phyloP scores from a whole-genome alignment of 1,140 invertebrate species.

The Magallana gigas region DNA sequence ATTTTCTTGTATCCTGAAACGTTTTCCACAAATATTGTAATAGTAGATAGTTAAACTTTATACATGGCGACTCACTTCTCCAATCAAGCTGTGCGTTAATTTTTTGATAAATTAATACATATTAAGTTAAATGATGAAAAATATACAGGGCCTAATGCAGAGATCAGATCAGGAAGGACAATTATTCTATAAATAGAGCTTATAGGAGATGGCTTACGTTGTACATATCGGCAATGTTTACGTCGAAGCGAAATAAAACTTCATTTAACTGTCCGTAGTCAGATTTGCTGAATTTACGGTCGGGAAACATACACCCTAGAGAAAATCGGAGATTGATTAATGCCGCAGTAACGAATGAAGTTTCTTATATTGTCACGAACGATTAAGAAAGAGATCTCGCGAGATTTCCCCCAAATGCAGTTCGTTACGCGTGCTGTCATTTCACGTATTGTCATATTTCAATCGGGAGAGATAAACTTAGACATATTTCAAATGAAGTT shows the following conservation, averaged over 20 bases:
- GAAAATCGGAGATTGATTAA: slow-evolving; percentile 26
- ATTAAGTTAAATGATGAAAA: no score
- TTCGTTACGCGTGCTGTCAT: neutral
- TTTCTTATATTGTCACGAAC: slow-evolving; percentile 32
- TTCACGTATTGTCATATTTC: neutral
- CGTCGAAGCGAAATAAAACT: slow-evolving; percentile 7
- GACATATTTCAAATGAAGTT: neutral
- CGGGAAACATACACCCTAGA: neutral
- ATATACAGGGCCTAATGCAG: no score
- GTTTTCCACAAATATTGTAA: no score
- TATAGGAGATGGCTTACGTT: no score
- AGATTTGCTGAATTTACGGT: neutral
- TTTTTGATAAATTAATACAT: no score
- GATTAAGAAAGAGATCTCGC: slow-evolving; percentile 15
- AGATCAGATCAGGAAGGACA: no score
- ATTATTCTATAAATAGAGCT: no score
- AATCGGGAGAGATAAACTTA: neutral
- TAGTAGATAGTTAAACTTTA: no score
- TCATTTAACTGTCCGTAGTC: slow-evolving; percentile 1
- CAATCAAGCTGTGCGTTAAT: no score
- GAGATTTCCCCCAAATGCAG: neutral
- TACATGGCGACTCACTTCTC: no score
- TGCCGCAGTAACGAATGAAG: neutral
- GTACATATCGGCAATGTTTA: neutral
- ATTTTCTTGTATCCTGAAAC: no score